Percentiles rank a stretch among this genome's conserved stretches.
These are phyloP conservation scores for Argyrosomus japonicus DNA, from an alignment of 2,113 vertebrate species.

Conservation along the genomic window DNA sequence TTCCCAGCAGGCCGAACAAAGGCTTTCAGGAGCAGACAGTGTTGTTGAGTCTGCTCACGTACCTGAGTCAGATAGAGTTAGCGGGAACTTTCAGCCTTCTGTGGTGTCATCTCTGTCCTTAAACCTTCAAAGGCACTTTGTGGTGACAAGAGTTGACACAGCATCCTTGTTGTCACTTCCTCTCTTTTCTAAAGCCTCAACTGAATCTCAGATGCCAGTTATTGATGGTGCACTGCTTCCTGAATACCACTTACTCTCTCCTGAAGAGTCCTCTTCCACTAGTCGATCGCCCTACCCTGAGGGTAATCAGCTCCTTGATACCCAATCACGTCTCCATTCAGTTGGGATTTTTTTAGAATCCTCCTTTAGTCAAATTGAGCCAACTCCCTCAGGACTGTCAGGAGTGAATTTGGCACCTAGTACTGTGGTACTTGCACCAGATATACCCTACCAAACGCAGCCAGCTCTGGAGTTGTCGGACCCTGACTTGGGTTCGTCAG, in stretches of 20 bases:
- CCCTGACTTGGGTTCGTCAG: background rate
- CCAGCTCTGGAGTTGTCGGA: background rate
- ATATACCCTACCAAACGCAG: background rate
- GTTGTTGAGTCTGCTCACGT: conserved; percentile 24
- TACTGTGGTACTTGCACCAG: background rate
- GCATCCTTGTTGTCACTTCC: conserved; percentile 4
- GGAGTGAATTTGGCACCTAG: background rate
- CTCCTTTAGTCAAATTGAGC: background rate
- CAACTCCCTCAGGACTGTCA: background rate
- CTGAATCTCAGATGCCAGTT: conserved; percentile 10
- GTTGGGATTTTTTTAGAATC: background rate
- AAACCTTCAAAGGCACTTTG: conserved; percentile 22
- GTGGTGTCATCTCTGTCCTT: conserved; percentile 27
- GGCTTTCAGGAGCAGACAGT: background rate
- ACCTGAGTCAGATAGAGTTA: background rate
- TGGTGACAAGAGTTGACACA: background rate
- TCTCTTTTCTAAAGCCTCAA: background rate
- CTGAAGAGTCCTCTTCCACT: background rate
- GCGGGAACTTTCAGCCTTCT: conserved; percentile 5
- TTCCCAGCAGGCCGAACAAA: background rate
- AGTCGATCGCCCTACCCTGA: background rate
- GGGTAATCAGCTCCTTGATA: background rate
- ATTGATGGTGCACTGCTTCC: conserved; percentile 1
- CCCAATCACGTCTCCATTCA: background rate
- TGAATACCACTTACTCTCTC: background rate